These are phyloP conservation scores for Drosophila cognata DNA, from an alignment of 2,888 invertebrate species.

Conservation along the genomic window DNA sequence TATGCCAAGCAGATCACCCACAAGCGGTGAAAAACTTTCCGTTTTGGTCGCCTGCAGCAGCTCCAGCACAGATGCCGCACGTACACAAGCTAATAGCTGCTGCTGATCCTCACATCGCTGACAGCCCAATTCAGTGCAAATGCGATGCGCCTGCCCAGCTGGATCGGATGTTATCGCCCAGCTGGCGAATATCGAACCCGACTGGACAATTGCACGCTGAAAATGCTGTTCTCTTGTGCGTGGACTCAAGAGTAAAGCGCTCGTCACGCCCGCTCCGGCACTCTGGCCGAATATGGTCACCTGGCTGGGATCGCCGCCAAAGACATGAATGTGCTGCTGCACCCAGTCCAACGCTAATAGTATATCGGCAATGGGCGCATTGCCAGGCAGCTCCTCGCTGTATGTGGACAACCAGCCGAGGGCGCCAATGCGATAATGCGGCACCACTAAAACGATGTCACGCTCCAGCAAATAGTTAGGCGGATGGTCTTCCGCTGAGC, in stretches of 20 bases:
- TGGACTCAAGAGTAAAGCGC: slow-evolving; percentile 85
- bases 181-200: slow-evolving; percentile 85
- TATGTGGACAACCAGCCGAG: slow-evolving; percentile 86
- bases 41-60: slow-evolving; percentile 45
- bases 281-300: slow-evolving; percentile 87
- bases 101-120: slow-evolving; percentile 35
- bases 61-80: slow-evolving; percentile 37
- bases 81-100: slow-evolving; percentile 45
- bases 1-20: slow-evolving; percentile 70
- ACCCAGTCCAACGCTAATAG: slow-evolving; percentile 86
- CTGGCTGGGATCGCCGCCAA: slow-evolving; percentile 86
- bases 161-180: slow-evolving; percentile 86
- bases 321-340: slow-evolving; percentile 85
- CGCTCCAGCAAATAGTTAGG: slow-evolving; percentile 85
- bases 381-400: slow-evolving; percentile 86
- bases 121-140: slow-evolving; percentile 57
- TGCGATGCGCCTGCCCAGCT: slow-evolving; percentile 63
- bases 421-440: slow-evolving; percentile 86
- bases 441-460: slow-evolving; percentile 86
- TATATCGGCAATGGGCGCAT: slow-evolving; percentile 86
- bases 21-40: slow-evolving; percentile 71
- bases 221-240: slow-evolving; percentile 83
- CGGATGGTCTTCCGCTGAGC: slow-evolving; percentile 83
- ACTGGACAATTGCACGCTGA: slow-evolving; percentile 86
- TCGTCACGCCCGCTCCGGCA: slow-evolving; percentile 86